Conservation (phyloP, 2,113 vertebrate genomes). For the Odontophorus gujanensis region DNA sequence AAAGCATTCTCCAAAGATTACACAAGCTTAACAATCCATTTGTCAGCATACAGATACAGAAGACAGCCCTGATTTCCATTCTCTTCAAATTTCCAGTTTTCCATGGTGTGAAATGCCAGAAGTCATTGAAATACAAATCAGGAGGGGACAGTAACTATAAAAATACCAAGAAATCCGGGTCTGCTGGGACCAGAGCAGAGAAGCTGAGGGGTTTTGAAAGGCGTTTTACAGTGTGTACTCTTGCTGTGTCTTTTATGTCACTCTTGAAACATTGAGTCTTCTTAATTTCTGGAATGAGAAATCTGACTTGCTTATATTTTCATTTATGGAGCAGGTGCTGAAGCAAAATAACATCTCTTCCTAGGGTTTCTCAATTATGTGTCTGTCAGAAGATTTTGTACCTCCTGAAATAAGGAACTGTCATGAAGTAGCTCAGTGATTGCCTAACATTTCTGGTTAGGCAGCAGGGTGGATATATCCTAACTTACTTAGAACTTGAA, state of each 20-base stretch:
- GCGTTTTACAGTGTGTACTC: background rate
- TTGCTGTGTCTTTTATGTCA: background rate
- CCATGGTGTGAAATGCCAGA: background rate
- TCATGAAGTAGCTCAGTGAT: constrained; percentile 8
- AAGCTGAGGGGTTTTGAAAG: background rate
- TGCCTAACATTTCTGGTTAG: background rate
- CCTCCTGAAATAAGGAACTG: background rate
- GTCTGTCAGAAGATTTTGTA: constrained; percentile 42
- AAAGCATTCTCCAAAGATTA: background rate
- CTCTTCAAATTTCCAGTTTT: background rate
- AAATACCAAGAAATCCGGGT: background rate
- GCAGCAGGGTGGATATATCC: background rate
- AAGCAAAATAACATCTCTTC: constrained; percentile 45
- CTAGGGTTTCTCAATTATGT: constrained; percentile 14
- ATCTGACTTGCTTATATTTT: constrained; percentile 22
- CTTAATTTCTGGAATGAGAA: background rate
- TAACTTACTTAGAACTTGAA: background rate
- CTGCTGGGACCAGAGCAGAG: too few species aligned
- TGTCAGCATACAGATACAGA: background rate
- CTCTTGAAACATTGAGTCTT: background rate
- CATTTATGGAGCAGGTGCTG: constrained; percentile 40
- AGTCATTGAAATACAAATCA: background rate
- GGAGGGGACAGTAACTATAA: background rate
- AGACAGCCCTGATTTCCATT: background rate
- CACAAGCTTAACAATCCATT: background rate